Conservation (phyloP, 2,888 invertebrate genomes). For the Alcis repandata region DNA sequence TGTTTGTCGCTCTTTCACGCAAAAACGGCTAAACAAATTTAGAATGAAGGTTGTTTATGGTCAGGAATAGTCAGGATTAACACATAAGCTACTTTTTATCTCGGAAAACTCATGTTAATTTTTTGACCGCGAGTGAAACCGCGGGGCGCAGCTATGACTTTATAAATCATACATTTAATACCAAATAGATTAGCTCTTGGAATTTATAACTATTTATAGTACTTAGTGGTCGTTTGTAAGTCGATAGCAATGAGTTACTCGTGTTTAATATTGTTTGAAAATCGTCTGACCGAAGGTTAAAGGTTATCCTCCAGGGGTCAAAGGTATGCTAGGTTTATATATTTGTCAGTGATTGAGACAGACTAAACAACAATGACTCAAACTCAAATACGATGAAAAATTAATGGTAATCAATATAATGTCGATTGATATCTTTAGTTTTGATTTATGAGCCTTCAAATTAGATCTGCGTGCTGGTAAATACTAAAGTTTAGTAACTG, state of each 20-base stretch:
- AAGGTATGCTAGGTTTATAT: conserved; percentile 10
- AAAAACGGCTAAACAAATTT: too few relatives aligned
- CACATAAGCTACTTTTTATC: too few relatives aligned
- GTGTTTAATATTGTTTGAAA: conserved; percentile 21
- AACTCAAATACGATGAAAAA: conserved; percentile 18
- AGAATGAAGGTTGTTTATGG: too few relatives aligned
- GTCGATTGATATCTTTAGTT: conserved; percentile 17
- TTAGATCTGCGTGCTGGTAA: conserved; percentile 5
- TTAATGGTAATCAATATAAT: conserved; percentile 12
- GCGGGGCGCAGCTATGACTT: too few relatives aligned
- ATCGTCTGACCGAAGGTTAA: conserved; percentile 17
- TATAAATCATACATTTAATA: conserved; percentile 9
- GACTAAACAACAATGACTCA: conserved; percentile 21
- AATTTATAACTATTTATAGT: conserved; percentile 13
- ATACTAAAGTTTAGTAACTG: not conserved
- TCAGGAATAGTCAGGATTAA: too few relatives aligned
- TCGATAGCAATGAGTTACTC: conserved; percentile 23
- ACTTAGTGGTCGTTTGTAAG: conserved; percentile 16
- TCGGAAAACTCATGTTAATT: too few relatives aligned
- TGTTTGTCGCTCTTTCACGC: too few relatives aligned
- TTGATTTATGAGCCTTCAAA: conserved; percentile 14
- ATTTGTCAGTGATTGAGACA: conserved; percentile 8
- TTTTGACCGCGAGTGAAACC: too few relatives aligned
- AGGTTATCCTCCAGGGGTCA: conserved; percentile 3
- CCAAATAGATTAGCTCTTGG: conserved; percentile 6